Evolutionary conservation across 2,797 vertebrate genomes (phyloP), one percentile per base, ranked within the genome.

Genomic region (Phrynocephalus vlangalii): DNA sequence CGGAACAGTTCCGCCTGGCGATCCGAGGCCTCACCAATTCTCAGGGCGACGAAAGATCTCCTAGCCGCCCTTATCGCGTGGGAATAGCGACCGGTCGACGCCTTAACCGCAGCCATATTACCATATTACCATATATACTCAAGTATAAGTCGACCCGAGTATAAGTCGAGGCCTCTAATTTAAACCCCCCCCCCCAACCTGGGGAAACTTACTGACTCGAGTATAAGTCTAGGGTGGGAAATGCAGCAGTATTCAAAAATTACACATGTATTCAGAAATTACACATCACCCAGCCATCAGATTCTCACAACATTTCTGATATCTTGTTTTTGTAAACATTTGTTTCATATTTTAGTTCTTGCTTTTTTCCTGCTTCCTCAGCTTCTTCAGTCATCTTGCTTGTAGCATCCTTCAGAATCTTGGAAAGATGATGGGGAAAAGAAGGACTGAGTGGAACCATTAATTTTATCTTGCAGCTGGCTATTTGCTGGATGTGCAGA

Each of bases 281-380:
- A 22, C 56, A 48, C 24, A 52, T 71, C 52, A 66, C 22, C 56
- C 52, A 79, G 56, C 13, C 15, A 73, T 28, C 30, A 38, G 44
- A 67, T 50, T 75, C n/a, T 76, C 16, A 52, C 7, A 38, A 50
- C 66, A 22, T 73, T 5, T 22, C 67, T 60, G 24, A 44, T 48
- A n/a, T 70, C 66, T n/a, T 83, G 30, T n/a, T 48, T 88, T 79
- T 73, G 67, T 38, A 72, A 33, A 66, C 22, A 30, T 67, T 88
- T 63, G 50, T 72, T 83, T 16, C 38, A 63, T 72, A 20, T 79
- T 79, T 78, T 30, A 44, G 22, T 79, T 79, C 52, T 87, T 70
- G 72, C 66, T 83, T 87, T 24, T 87, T 60, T 79, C 28, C 52
- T 73, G 60, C 44, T 79, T 79, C 66, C 50, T 63, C 26, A 33